Percentiles rank a stretch among this genome's conserved stretches.
Evolutionary conservation across 2,113 vertebrate species (phyloP).

Genomic region (Corydoras sp.): DNA sequence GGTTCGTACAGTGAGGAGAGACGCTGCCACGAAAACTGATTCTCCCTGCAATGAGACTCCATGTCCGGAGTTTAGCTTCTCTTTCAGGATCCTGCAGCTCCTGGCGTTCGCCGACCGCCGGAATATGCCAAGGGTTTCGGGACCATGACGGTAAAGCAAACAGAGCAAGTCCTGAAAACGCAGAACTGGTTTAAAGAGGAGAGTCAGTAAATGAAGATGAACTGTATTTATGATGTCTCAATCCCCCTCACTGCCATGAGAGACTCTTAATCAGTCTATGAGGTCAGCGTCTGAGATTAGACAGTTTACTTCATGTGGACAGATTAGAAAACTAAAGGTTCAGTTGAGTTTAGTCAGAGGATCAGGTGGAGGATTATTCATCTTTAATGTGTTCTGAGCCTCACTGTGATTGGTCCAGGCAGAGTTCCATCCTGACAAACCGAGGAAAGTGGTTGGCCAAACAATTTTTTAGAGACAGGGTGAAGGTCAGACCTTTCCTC

Average conservation of each 20-base stretch:
- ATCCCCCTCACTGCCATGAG: no score
- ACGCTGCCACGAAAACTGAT: conserved; percentile 72
- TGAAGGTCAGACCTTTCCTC: conserved; percentile 52
- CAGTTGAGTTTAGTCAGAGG: no score
- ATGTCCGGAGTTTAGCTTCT: conserved; percentile 66
- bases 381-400: background rate
- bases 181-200: background rate
- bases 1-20: conserved; percentile 67
- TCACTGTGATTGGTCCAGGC: conserved; percentile 72
- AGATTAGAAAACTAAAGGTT: no score
- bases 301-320: no score
- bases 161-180: conserved; percentile 67
- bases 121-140: conserved; percentile 70
- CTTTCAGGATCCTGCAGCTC: conserved; percentile 71
- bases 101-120: conserved; percentile 73
- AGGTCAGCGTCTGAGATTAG: no score
- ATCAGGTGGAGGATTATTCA: no score
- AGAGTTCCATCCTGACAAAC: conserved; percentile 67
- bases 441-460: conserved; percentile 64
- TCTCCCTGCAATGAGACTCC: conserved; percentile 63
- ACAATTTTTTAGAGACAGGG: conserved; percentile 61
- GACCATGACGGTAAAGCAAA: conserved; percentile 67
- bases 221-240: no score
- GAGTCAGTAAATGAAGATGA: no score
- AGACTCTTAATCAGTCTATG: no score